Conservation (phyloP, 37 sponge, comb jelly and placozoan genomes). For the Aphrocallistes beatrix region DNA sequence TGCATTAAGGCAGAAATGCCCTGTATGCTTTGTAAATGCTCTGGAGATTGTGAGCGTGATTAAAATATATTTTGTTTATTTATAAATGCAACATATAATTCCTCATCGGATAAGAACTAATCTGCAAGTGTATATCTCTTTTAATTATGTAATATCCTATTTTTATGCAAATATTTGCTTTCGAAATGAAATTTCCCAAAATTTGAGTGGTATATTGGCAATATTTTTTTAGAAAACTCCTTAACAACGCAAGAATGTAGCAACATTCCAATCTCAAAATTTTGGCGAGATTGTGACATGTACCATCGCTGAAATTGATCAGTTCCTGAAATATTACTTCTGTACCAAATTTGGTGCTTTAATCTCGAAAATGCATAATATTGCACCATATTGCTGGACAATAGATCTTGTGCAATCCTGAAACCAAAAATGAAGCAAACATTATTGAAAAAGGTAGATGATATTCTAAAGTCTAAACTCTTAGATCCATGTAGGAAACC, state of each 20-base stretch:
- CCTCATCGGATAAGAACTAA: not conserved
- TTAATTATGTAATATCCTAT: not conserved
- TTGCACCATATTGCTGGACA: not conserved
- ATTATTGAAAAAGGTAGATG: too few relatives aligned
- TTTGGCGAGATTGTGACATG: not conserved
- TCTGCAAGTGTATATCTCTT: not conserved
- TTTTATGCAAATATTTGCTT: not conserved
- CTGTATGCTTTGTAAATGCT: not conserved
- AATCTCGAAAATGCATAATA: not conserved
- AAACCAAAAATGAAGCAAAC: too few relatives aligned
- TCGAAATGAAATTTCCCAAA: not conserved
- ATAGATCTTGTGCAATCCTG: too few relatives aligned
- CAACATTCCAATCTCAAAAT: conserved; percentile 8
- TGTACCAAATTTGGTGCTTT: not conserved
- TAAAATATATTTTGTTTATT: not conserved
- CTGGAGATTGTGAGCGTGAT: conserved; percentile 10
- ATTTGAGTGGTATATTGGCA: not conserved
- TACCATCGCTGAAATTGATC: not conserved
- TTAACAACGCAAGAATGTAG: not conserved
- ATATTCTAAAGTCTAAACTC: too few relatives aligned
- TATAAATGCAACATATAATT: not conserved
- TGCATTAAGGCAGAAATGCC: not conserved
- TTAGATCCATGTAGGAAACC: too few relatives aligned
- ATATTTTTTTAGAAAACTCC: not conserved
- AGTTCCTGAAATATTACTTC: not conserved